These are phyloP conservation scores for Phataginus tricuspis DNA, from an alignment of 2,797 vertebrate species.

Conservation along the genomic window DNA sequence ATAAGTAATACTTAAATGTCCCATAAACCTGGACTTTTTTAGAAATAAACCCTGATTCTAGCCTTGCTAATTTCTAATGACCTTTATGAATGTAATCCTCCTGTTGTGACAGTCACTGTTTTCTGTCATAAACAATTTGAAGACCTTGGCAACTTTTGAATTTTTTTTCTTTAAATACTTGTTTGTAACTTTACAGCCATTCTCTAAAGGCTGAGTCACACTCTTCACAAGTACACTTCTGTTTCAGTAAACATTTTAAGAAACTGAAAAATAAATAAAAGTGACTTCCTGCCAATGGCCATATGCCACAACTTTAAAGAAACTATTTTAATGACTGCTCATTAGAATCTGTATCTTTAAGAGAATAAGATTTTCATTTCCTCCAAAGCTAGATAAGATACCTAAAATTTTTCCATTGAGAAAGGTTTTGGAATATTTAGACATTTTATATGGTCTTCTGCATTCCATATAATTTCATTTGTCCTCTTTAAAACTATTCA, in stretches of 20 bases:
- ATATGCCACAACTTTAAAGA: not conserved
- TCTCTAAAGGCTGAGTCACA: not conserved
- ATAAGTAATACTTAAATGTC: not conserved
- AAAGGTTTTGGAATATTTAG: not conserved
- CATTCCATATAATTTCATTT: not conserved
- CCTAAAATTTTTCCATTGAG: not conserved
- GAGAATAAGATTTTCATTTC: conserved; percentile 18
- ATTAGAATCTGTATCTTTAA: not conserved
- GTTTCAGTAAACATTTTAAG: not conserved
- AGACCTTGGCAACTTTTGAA: not conserved
- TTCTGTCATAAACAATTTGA: not conserved
- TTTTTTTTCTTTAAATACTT: not conserved
- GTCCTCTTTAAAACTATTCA: not conserved
- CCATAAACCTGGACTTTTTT: not conserved
- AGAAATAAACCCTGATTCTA: not conserved
- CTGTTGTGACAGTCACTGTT: not conserved
- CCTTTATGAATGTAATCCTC: not conserved
- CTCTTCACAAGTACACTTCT: not conserved
- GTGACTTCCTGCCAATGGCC: not conserved
- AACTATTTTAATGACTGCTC: not conserved
- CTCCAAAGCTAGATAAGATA: not conserved
- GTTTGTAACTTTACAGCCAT: not conserved
- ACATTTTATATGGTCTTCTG: not conserved
- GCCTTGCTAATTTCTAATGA: not conserved
- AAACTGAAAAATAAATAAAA: not conserved